Base-by-base conservation (phyloP, 2,113 vertebrate species). In the Rhinopomastus cyanomelas region DNA sequence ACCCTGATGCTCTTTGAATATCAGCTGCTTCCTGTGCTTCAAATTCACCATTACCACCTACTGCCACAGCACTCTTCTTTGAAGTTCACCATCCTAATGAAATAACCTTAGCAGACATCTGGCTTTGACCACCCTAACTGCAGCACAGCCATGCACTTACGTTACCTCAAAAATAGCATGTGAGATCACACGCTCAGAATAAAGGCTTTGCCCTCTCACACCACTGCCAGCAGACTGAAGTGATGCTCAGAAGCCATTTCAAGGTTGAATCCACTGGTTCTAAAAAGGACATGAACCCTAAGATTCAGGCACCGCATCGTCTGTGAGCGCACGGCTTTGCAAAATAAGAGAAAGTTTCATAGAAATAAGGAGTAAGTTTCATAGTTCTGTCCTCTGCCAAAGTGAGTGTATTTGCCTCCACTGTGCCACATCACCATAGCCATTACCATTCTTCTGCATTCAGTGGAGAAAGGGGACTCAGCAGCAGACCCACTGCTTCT, bases 1-100 rank as follows among this genome's bases (percentile, higher is more conserved):
- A 91, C 21, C 16, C 56, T n/a, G 27, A 74, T 65, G 21, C 10
- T 85, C 62, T 94, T 82, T 64, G 55, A 84, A 85, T 52, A 88
- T 74, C 80, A 93, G 78, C 74, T 95, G 51, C 46, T 89, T 92
- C 87, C 80, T 89, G 46, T 59, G 81, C 34, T 92, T 89, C 82
- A 87, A 87, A 92, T 85, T 88, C 87, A 91, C 62, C 37, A 79
- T 9, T 44, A 34, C 32, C 76, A 73, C 46, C 74, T 79, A 72
- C 61, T 91, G 79, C 48, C 51, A 51, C 52, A 80, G 52, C 55
- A 32, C 20, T 59, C 48, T 29, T 65, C 61, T 89, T 67, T 42
- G 57, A 82, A 68, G 36, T 65, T 92, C 87, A 88, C 22, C 82
- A 89, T 42, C 51, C n/a, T 91, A 73, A 67, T 20, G 37, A 86